Base-by-base conservation (phyloP, 2,888 invertebrate genomes). In the Drosophila colorata region DNA sequence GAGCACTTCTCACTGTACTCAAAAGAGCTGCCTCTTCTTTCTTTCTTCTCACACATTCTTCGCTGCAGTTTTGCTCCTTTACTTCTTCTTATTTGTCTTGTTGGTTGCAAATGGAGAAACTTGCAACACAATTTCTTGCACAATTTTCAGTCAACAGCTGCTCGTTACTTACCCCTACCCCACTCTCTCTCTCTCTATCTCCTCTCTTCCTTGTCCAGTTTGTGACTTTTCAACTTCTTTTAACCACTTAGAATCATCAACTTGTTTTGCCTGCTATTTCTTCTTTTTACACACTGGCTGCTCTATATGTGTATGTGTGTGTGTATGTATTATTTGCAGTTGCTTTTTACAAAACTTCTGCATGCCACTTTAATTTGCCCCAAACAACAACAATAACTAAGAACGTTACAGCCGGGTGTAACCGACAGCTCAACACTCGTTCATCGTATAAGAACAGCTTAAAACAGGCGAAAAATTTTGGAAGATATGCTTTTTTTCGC, bases 201-300 rank as follows among this genome's bases (percentile, higher is more conserved):
- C 13, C 16, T 5, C 14, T 7, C 35, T 11, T 37, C 20, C 9
- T 55, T 59, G 75, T 82, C 80, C 80, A 76, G 78, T 74, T 80
- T 80, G 69, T 87, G 87, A 82, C 81, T 82, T 87, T 84, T 80
- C 74, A 81, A 78, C 87, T 81, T 87, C 81, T 80, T 80, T 87
- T 82, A 87, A 82, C 81, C 84, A 81, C 81, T 82, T 80, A 87
- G 85, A 87, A 81, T 87, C 85, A 84, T 82, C 78, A 80, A 84
- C 87, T 84, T 84, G 85, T 78, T 76, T 84, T 71, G 80, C 63
- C 81, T 64, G 81, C 66, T 74, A 61, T 65, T 73, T 67, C 55
- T 78, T 63, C 37, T 51, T 46, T n/a, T 14, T 56, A n/a, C 37
- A 23, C 46, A 41, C 43, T 38, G 11, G 49, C 44, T 33, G 41